A percentile compares a stretch with the other conserved stretches of the same genome.
Conservation (phyloP, 1,140 invertebrate genomes). For the Cotesia glomerata region DNA sequence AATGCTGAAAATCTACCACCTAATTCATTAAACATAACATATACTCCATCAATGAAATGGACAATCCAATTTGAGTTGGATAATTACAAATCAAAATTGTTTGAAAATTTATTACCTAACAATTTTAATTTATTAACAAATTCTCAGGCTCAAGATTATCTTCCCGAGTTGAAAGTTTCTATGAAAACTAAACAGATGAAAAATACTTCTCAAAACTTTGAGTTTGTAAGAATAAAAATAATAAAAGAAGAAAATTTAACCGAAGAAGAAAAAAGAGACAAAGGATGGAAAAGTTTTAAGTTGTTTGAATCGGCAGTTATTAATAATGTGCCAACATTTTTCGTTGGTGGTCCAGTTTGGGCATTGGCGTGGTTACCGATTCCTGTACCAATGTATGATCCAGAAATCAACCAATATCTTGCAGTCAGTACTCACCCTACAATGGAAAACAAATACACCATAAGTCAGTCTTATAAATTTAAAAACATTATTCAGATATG, state of each 20-base stretch:
- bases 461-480: constrained; percentile 53
- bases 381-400: constrained; percentile 52
- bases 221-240: constrained; percentile 20
- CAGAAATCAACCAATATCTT: constrained; percentile 61
- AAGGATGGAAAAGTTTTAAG: constrained; percentile 56
- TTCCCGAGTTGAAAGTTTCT: constrained; percentile 55
- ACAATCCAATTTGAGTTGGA: constrained; percentile 55
- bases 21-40: constrained; percentile 25
- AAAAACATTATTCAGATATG: constrained; percentile 68
- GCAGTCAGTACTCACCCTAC: constrained; percentile 63
- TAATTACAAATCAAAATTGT: constrained; percentile 53
- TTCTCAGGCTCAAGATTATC: constrained; percentile 47
- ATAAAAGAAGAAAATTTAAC: not conserved
- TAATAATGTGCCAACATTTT: constrained; percentile 61
- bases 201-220: not conserved
- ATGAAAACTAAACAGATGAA: constrained; percentile 45
- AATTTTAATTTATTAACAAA: constrained; percentile 42
- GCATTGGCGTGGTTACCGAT: constrained; percentile 67
- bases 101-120: constrained; percentile 47
- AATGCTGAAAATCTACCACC: constrained; percentile 6
- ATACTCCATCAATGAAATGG: constrained; percentile 46
- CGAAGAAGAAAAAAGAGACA: constrained; percentile 12
- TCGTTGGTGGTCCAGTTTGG: constrained; percentile 69
- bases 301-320: constrained; percentile 57
- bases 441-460: constrained; percentile 57